phyloP scores from a whole-genome alignment of 2,113 vertebrate genomes.

The Pelodiscus sinensis region DNA sequence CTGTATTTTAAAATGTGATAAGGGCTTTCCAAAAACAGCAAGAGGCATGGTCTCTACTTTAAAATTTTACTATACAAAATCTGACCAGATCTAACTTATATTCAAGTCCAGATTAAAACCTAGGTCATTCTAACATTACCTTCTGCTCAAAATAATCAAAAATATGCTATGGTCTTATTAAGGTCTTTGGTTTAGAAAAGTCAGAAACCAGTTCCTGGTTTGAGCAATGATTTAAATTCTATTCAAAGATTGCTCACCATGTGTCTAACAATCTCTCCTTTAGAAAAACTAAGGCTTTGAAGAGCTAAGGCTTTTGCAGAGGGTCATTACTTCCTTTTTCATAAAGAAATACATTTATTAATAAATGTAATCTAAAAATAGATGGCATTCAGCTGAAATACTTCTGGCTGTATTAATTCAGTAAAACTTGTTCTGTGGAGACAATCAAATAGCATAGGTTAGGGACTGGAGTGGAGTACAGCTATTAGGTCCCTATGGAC shows the following conservation, averaged over 20 bases:
- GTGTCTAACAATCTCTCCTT: neutral
- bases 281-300: neutral
- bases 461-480: rapidly evolving
- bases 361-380: neutral
- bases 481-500: neutral
- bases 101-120: neutral
- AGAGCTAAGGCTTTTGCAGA: neutral
- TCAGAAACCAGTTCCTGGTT: neutral
- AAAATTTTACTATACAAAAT: neutral
- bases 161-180: neutral
- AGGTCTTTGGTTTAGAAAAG: neutral
- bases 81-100: neutral
- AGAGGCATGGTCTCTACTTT: neutral
- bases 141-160: neutral
- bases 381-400: neutral
- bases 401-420: neutral
- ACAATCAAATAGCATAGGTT: neutral
- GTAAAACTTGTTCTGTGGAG: neutral
- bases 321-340: neutral
- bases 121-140: neutral
- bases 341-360: rapidly evolving
- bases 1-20: neutral
- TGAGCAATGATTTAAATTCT: neutral
- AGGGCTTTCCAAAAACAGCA: neutral
- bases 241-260: neutral